Percentiles rank a stretch among this genome's conserved stretches.
Evolutionary conservation across 1,140 invertebrate genomes (phyloP).

Genomic region (Pteromalus puparum): DNA sequence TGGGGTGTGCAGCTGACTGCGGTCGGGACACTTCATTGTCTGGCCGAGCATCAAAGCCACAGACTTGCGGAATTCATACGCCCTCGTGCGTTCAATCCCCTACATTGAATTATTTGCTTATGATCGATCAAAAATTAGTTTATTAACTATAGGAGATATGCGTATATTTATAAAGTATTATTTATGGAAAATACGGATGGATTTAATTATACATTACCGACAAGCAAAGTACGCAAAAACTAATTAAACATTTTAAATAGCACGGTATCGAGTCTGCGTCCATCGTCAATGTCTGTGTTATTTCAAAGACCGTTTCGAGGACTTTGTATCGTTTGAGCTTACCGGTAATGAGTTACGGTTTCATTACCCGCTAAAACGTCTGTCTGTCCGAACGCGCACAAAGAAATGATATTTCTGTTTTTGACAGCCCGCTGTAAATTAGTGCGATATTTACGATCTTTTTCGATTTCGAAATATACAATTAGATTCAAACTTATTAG

Average conservation of each 20-base stretch:
- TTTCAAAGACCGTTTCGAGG: background rate
- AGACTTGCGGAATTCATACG: background rate
- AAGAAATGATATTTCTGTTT: background rate
- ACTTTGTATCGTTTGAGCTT: background rate
- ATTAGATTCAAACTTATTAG: too few relatives aligned
- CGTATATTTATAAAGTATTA: too few relatives aligned
- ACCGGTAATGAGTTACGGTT: background rate
- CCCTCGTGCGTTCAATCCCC: too few relatives aligned
- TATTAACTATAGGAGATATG: too few relatives aligned
- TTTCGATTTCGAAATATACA: too few relatives aligned
- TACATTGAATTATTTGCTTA: too few relatives aligned
- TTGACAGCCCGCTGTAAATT: background rate
- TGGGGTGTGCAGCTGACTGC: background rate
- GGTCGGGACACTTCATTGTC: constrained; percentile 13
- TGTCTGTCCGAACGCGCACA: background rate
- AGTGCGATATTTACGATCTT: too few relatives aligned
- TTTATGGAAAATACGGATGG: too few relatives aligned
- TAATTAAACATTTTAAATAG: background rate
- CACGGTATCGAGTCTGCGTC: too few relatives aligned
- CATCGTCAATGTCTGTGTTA: background rate
- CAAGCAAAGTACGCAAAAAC: background rate
- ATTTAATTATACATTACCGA: too few relatives aligned
- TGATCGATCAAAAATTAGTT: too few relatives aligned
- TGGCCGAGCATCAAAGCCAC: constrained; percentile 3
- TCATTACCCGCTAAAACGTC: background rate